Evolutionary conservation across 2,797 vertebrate genomes (phyloP), one percentile per base, ranked within the genome.

Genomic region (Cyprinella venusta): DNA sequence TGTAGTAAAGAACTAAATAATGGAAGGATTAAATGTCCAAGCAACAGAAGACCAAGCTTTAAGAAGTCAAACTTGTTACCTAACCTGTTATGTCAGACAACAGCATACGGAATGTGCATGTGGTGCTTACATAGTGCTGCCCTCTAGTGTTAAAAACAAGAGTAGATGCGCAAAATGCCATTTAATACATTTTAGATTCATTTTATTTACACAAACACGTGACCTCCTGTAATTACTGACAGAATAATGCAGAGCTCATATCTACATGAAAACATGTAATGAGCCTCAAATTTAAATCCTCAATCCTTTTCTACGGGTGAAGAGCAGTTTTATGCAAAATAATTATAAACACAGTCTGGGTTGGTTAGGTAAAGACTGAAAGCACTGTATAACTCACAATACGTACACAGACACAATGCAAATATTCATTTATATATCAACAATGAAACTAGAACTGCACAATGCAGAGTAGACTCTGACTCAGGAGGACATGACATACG

Each of bases 61-160:
- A 42, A 33, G 36, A 5, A 6, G 21, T 50, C 8, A 40, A 52
- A 50, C 30, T 45, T 15, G 56, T 84, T 84, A 86, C 79, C 77
- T 86, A 84, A 84, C 48, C 56, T 56, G 75, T 86, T 86, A 83
- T 76, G 67, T 81, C 65, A 77, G n/a, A 70, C 15, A 5, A 24
- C 5, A 52, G 38, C 0, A 40, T 42, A 63, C 63, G 16, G 42
- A 79, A 79, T 24, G 26, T 48, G 26, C 52, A 48, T 71, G 9
- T 45, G 63, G 33, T 5, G 45, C 59, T 63, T 24, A 42, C 24
- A 56, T 38, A 50, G 50, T 64, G 50, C 75, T 84, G 76, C 82
- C 83, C 38, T 78, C 86, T 87, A 70, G 83, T 69, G 86, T 26
- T 21, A 8, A 69, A 45, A 16, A 68, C 26, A 24, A 45, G 36